A percentile compares a stretch with the other conserved stretches of the same genome.
Conservation (phyloP, 2,888 invertebrate species). For the Scaptomyza parva region DNA sequence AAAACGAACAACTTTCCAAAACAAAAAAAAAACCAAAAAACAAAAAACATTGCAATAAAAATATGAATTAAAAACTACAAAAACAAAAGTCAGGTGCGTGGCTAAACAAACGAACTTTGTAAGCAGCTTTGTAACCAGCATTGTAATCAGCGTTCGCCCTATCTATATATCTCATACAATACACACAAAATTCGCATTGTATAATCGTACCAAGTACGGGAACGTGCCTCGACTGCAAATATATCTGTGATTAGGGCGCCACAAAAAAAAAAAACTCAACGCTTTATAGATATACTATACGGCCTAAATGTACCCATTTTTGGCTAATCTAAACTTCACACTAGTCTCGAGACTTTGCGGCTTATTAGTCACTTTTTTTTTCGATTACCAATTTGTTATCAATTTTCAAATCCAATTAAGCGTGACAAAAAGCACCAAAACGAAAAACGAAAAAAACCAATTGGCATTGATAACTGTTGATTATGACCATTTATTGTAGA, state of each 20-base stretch:
- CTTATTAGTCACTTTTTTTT: conserved; percentile 22
- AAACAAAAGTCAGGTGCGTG: conserved; percentile 58
- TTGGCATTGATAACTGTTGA: conserved; percentile 47
- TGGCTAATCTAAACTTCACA: conserved; percentile 13
- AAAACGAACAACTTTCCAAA: conserved; percentile 52
- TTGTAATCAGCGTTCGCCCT: conserved; percentile 15
- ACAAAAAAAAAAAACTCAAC: background rate
- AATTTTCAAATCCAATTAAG: conserved; percentile 20
- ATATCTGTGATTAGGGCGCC: conserved; percentile 44
- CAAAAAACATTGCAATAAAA: conserved; percentile 8
- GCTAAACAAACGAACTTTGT: conserved; percentile 54
- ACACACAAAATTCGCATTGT: conserved; percentile 58
- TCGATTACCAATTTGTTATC: conserved; percentile 16
- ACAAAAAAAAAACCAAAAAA: conserved; percentile 31
- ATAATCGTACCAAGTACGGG: conserved; percentile 61
- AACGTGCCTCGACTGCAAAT: conserved; percentile 54
- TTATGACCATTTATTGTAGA: conserved; percentile 30
- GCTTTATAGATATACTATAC: background rate
- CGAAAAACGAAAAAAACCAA: background rate
- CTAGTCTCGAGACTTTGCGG: background rate
- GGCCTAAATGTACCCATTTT: conserved; percentile 2
- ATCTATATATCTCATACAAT: background rate
- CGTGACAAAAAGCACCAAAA: conserved; percentile 1
- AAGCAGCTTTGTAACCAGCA: conserved; percentile 26
- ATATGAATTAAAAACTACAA: conserved; percentile 25